These are phyloP conservation scores for Heliconius congener DNA, from an alignment of 1,140 invertebrate genomes.

Conservation along the genomic window DNA sequence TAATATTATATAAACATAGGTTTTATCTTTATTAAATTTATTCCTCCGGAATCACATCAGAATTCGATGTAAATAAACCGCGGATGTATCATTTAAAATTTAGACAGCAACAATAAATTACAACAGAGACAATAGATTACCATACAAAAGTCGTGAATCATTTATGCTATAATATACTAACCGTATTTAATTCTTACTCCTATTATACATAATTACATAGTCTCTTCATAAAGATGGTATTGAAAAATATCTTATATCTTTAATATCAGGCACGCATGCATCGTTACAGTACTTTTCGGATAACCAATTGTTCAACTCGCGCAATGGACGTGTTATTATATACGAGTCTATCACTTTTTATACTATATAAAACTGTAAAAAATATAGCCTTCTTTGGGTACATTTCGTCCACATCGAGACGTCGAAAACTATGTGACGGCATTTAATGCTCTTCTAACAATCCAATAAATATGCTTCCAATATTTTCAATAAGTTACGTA, in stretches of 20 bases:
- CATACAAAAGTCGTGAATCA: conserved; percentile 37
- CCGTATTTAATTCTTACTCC: conserved; percentile 43
- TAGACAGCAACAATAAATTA: conserved; percentile 36
- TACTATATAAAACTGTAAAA: conserved; percentile 76
- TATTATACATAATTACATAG: conserved; percentile 47
- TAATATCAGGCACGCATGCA: conserved; percentile 70
- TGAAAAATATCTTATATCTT: conserved; percentile 72
- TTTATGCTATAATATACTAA: conserved; percentile 41
- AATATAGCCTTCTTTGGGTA: conserved; percentile 75
- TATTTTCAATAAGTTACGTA: conserved; percentile 53
- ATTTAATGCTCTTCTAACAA: conserved; percentile 67
- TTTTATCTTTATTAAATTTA: conserved; percentile 18
- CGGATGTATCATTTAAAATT: conserved; percentile 26
- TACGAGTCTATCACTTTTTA: conserved; percentile 59
- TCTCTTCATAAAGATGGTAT: conserved; percentile 56
- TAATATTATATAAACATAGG: conserved; percentile 22
- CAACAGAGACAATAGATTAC: conserved; percentile 38
- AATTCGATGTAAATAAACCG: conserved; percentile 33
- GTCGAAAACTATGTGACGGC: conserved; percentile 64
- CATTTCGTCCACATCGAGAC: conserved; percentile 58
- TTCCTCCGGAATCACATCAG: conserved; percentile 24
- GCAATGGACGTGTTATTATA: conserved; percentile 65
- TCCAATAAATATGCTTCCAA: conserved; percentile 63
- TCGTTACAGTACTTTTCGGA: conserved; percentile 48
- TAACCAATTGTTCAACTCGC: conserved; percentile 56